A percentile compares a stretch with the other conserved stretches of the same genome.
These are phyloP conservation scores for Physocephala rufipes DNA, from an alignment of 2,888 invertebrate species.

Conservation along the genomic window DNA sequence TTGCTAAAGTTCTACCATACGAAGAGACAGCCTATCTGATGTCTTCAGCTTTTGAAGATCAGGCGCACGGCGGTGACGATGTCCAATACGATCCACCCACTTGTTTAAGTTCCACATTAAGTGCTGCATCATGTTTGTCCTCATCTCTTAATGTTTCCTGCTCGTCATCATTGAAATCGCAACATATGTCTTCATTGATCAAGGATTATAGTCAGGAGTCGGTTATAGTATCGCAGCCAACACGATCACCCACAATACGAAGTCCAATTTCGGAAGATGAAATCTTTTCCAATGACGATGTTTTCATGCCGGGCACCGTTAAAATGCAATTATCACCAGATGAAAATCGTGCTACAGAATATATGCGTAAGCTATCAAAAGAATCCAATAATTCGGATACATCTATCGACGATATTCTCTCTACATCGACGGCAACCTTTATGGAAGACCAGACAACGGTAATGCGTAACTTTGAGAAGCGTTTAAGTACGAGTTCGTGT, in stretches of 20 bases:
- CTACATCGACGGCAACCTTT: slow-evolving; percentile 67
- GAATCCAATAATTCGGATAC: slow-evolving; percentile 74
- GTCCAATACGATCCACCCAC: slow-evolving; percentile 57
- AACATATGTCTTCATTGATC: slow-evolving; percentile 45
- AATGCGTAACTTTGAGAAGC: slow-evolving; percentile 63
- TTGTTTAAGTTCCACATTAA: slow-evolving; percentile 62
- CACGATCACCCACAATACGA: slow-evolving; percentile 70
- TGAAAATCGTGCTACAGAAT: slow-evolving; percentile 65
- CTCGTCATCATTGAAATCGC: slow-evolving; percentile 57
- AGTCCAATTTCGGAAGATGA: slow-evolving; percentile 73
- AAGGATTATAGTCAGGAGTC: slow-evolving; percentile 62
- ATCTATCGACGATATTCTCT: slow-evolving; percentile 72
- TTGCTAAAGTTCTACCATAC: slow-evolving; percentile 64
- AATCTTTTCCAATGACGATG: slow-evolving; percentile 70
- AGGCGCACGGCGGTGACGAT: slow-evolving; percentile 56
- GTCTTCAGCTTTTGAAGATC: slow-evolving; percentile 59
- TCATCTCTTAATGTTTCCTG: slow-evolving; percentile 62
- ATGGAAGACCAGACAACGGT: slow-evolving; percentile 71
- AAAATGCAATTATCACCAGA: slow-evolving; percentile 71
- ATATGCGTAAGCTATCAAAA: slow-evolving; percentile 60
- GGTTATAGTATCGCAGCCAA: slow-evolving; percentile 72
- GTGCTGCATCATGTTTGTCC: slow-evolving; percentile 61
- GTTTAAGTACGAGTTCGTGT: slow-evolving; percentile 69
- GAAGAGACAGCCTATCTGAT: slow-evolving; percentile 64
- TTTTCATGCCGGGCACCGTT: slow-evolving; percentile 70